Percentiles rank a stretch among this genome's conserved stretches.
Evolutionary conservation across 2,113 vertebrate genomes (phyloP).

Genomic region (Cynocephalus volans): DNA sequence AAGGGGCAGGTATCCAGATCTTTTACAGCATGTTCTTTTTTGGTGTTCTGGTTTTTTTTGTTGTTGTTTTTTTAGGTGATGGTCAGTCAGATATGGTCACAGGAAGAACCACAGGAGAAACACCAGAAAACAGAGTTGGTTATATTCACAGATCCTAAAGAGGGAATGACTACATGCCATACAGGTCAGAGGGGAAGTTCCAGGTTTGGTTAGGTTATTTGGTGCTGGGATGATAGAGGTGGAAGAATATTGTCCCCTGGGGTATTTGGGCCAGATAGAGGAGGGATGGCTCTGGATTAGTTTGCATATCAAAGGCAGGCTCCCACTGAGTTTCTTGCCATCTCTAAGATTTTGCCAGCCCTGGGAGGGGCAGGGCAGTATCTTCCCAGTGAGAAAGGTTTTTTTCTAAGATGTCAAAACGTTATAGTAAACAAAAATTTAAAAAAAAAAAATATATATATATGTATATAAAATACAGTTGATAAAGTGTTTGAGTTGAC

Average conservation of each 20-base stretch:
- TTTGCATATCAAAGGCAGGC: not conserved
- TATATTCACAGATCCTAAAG: not conserved
- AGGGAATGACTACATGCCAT: not conserved
- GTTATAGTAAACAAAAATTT: not conserved
- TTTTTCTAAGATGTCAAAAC: not conserved
- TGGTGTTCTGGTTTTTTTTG: not conserved
- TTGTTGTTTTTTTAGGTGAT: not conserved
- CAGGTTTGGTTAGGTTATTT: not conserved
- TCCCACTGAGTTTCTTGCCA: not conserved
- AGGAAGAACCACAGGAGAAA: not conserved
- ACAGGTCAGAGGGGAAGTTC: fast-evolving
- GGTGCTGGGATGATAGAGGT: not conserved
- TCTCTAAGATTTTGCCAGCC: not conserved
- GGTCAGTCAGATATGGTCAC: not conserved
- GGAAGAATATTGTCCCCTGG: not conserved
- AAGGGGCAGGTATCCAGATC: not conserved
- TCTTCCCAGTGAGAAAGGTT: not conserved
- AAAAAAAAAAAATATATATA: not conserved
- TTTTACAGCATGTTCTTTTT: not conserved
- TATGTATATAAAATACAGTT: not conserved
- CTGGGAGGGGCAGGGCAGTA: no score
- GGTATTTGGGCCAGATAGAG: not conserved
- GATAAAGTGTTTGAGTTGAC: not conserved
- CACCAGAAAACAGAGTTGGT: not conserved
- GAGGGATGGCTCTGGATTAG: not conserved